Evolutionary conservation across 2,888 invertebrate species (phyloP).

Genomic region (Acrobasis repandana): DNA sequence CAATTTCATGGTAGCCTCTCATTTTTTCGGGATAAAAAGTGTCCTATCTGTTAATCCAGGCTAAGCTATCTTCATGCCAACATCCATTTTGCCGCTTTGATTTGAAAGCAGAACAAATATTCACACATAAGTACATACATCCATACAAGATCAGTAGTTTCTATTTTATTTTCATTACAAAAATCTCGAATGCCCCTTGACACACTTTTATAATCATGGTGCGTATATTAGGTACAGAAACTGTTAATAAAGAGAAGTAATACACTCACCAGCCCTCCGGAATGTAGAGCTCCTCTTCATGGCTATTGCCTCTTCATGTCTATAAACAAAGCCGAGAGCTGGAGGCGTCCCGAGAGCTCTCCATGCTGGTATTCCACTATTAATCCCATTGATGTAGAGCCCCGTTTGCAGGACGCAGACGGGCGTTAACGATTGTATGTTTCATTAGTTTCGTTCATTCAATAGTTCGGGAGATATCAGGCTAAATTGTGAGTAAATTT

Average conservation of each 20-base stretch:
- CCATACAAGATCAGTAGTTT: too few species aligned
- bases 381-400: constrained; percentile 51
- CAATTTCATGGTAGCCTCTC: too few species aligned
- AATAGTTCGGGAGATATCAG: constrained; percentile 3
- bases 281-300: constrained; percentile 34
- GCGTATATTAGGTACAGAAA: neutral
- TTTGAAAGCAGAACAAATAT: too few species aligned
- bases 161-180: too few species aligned
- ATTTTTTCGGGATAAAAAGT: neutral
- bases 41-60: neutral
- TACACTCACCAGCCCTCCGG: constrained; percentile 52
- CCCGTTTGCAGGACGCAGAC: constrained; percentile 34
- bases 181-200: neutral
- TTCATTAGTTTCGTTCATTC: constrained; percentile 29
- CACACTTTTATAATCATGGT: neutral
- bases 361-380: constrained; percentile 43
- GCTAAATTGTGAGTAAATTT: neutral
- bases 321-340: constrained; percentile 38
- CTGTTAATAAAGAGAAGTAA: constrained; percentile 23
- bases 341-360: constrained; percentile 42
- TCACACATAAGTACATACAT: too few species aligned
- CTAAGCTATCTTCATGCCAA: too few species aligned
- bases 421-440: constrained; percentile 36
- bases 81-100: too few species aligned
- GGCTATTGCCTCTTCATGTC: constrained; percentile 62